Evolutionary conservation across 2,113 vertebrate species (phyloP).

Genomic region (Aldabrachelys gigantea): DNA sequence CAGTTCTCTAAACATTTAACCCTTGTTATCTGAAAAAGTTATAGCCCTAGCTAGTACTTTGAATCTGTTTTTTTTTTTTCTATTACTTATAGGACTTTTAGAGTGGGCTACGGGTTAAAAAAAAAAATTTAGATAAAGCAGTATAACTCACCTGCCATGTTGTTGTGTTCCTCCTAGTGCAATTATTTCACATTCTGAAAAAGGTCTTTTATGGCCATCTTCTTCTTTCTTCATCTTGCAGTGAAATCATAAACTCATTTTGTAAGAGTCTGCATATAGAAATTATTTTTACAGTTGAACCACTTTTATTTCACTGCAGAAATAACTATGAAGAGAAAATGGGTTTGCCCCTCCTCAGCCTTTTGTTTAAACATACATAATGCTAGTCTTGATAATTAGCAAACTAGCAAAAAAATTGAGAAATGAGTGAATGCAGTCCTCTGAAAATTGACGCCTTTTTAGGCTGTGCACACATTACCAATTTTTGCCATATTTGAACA

Average conservation of each 20-base stretch:
- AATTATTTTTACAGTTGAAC: not conserved
- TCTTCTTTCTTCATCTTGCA: not conserved
- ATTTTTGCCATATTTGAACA: not conserved
- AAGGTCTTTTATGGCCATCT: not conserved
- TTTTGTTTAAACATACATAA: not conserved
- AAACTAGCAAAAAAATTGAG: not conserved
- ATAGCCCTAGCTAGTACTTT: not conserved
- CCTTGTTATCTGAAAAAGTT: not conserved
- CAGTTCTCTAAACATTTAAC: not conserved
- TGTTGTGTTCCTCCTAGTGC: not conserved
- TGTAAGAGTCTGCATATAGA: not conserved
- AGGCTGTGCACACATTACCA: not conserved
- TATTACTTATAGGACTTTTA: not conserved
- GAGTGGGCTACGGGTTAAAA: not conserved
- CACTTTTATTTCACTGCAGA: not conserved
- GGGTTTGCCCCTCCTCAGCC: not conserved
- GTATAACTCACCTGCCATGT: not conserved
- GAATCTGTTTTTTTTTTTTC: not conserved
- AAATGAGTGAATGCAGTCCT: not conserved
- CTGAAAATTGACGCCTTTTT: not conserved
- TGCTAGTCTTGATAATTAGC: not conserved
- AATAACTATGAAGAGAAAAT: not conserved
- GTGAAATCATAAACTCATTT: not conserved
- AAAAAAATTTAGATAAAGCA: not conserved
- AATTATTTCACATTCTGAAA: not conserved